Base-by-base conservation (phyloP, 2,888 invertebrate species). In the Sinotaia quadrata region DNA sequence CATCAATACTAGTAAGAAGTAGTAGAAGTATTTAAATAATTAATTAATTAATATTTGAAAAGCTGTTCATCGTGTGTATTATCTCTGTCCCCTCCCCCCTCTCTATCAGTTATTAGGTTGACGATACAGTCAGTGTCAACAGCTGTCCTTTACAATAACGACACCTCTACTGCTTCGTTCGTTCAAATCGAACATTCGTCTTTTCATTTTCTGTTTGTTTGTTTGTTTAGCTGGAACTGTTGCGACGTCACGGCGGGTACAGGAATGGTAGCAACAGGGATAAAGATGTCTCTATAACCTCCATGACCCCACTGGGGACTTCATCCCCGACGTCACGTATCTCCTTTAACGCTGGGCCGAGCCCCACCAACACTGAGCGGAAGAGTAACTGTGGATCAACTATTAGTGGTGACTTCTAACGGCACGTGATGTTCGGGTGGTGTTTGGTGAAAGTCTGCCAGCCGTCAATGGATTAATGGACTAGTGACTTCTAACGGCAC, bases 201-300 rank as follows among this genome's bases (percentile, higher is more conserved):
- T 10, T 34, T 21, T 24, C 21, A 2, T 34, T 10, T 34, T 58
- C 10, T n/a, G 31, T 58, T 36, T 58, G 1, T 2, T 21, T 52
- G 41, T 44, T 65, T 52, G 41, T 65, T 0, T 37, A 67, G 67
- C 24, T 60, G 49, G 67, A 67, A 52, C 34, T 60, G 52, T 24
- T 60, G 31, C 52, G 59, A 18, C 59, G 60, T 12, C 59, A 67
- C 51, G 65, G 65, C 31, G 54, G 65, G 33, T 65, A 65, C 65
- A 65, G 56, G 44, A 44, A 65, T 56, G 63, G 63, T n/a, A 49
- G 62, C 27, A 21, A 41, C n/a, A 21, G 67, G 51, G 52, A 67
- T 21, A 24, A n/a, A 27, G 37, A 54, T 33, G 56, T 44, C 41
- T 54, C 44, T 56, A 31, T 36, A 44, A 65, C 65, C 65, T 56